A percentile compares a stretch with the other conserved stretches of the same genome.
These are phyloP conservation scores for Fulica atra DNA, from an alignment of 2,113 vertebrate genomes.

Conservation along the genomic window DNA sequence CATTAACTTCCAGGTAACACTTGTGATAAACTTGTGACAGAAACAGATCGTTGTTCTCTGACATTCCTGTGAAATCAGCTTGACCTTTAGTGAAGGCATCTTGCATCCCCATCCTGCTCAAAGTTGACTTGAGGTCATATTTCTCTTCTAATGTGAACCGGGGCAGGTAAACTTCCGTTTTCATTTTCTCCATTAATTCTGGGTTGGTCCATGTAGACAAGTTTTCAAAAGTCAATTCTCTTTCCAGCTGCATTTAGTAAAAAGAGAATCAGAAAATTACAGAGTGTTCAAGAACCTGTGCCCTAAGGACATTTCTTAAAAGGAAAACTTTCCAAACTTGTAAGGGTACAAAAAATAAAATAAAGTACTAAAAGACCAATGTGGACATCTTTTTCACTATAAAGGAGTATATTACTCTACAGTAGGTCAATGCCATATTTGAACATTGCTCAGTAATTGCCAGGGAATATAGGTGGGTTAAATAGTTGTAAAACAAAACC, in stretches of 20 bases:
- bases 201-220: conserved; percentile 82
- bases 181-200: conserved; percentile 70
- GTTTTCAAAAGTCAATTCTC: conserved; percentile 78
- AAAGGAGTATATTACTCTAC: neutral
- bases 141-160: conserved; percentile 82
- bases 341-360: neutral
- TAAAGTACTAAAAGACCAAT: neutral
- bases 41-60: conserved; percentile 56
- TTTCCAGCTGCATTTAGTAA: conserved; percentile 79
- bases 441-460: neutral
- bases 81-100: conserved; percentile 69
- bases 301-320: neutral
- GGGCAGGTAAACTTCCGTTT: conserved; percentile 80
- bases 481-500: neutral
- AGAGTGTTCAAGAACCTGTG: neutral
- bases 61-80: conserved; percentile 78
- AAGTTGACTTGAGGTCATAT: conserved; percentile 77
- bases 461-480: neutral
- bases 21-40: conserved; percentile 79
- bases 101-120: conserved; percentile 79
- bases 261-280: neutral
- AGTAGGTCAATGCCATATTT: neutral
- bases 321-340: neutral
- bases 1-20: conserved; percentile 73
- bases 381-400: neutral